Base-by-base conservation (phyloP, 2,797 vertebrate species). In the Cirrhinus molitorella region DNA sequence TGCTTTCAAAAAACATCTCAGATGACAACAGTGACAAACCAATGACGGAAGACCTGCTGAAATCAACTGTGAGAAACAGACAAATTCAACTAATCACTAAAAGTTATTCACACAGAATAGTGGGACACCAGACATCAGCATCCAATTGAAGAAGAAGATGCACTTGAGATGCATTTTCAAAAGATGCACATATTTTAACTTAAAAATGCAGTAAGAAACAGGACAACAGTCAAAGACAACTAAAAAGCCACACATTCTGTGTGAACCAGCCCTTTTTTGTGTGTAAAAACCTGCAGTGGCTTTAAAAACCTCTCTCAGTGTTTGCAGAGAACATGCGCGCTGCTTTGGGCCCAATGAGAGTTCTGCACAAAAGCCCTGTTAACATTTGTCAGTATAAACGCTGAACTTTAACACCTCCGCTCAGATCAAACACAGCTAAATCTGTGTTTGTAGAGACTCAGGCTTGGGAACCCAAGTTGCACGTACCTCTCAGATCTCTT, bases 401-500 rank as follows among this genome's bases (percentile, higher is more conserved):
- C 43, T 51, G 55, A 81, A 72, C 67, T 71, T 61, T 21, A 17
- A 81, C 68, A 63, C 68, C 70, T 74, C 31, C 0, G 2, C 45
- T 74, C 45, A 63, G 25, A 45, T 72, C 67, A 81, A 74, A 45
- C 66, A 49, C 55, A 4, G 5, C 57, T 59, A n/a, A 55, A 61
- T 51, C 70, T 74, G 37, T 77, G 74, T 79, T 75, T 75, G 34
- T 53, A 66, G n/a, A 70, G n/a, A 73, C 51, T 80, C 65, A 49
- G 21, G 23, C 37, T n/a, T 47, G 63, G 43, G 23, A 45, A 81
- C 25, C 17, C 5, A 25, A 80, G 43, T 43, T 76, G 49, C 55
- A 87, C 81, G 5, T 87, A 88, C 88, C 88, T 87, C 78, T 87
- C 23, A 75, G 61, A 67, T 67, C 57, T 79, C 77, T 81, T 83